Evolutionary conservation across 2,113 vertebrate species (phyloP).

Genomic region (Columba janthina): DNA sequence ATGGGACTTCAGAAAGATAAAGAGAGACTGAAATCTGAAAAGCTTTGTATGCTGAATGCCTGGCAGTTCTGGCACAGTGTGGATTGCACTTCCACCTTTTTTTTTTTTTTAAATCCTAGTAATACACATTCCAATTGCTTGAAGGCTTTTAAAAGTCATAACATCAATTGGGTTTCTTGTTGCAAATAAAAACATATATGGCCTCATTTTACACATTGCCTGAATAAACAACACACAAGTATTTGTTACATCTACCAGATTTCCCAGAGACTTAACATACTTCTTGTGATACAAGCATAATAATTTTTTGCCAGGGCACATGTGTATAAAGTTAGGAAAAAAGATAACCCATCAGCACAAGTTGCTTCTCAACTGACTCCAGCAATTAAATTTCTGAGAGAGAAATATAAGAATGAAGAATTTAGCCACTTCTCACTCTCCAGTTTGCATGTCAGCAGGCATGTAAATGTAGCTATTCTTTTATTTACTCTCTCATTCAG

Average conservation of each 20-base stretch:
- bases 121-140: not conserved
- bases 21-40: not conserved
- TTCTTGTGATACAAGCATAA: not conserved
- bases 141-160: not conserved
- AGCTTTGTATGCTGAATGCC: not conserved
- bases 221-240: not conserved
- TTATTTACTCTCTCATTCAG: not conserved
- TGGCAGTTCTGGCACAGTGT: rapidly evolving
- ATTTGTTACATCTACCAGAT: not conserved
- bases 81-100: not conserved
- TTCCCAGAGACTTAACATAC: not conserved
- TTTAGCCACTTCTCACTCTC: not conserved
- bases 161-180: not conserved
- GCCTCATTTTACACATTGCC: not conserved
- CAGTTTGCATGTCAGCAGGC: not conserved
- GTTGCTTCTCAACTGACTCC: not conserved
- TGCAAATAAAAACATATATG: not conserved
- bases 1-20: not conserved
- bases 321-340: not conserved
- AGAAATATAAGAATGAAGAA: not conserved
- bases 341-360: not conserved
- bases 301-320: not conserved
- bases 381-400: not conserved
- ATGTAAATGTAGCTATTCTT: not conserved
- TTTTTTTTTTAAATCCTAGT: not conserved